Percentiles rank a stretch among this genome's conserved stretches.
phyloP scores from a whole-genome alignment of 1,140 invertebrate genomes.

The Drosophila elegans region DNA sequence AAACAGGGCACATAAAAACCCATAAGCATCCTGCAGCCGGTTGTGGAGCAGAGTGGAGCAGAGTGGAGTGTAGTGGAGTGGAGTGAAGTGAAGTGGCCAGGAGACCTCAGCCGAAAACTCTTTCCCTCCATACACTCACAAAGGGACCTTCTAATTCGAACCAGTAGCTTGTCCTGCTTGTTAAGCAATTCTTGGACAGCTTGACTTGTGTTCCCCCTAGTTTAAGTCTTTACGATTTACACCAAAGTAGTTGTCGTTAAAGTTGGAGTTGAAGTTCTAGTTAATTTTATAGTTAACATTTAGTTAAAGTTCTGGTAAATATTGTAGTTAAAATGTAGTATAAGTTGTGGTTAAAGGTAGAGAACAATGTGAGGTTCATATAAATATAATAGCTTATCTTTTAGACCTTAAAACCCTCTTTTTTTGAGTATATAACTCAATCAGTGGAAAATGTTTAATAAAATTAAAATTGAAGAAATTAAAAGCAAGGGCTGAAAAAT shows the following conservation, averaged over 20 bases:
- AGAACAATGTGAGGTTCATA: not conserved
- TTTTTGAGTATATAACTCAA: no score
- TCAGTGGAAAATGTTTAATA: no score
- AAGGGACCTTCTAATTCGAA: slow-evolving; percentile 16
- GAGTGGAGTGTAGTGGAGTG: slow-evolving; percentile 4
- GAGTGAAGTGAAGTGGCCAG: slow-evolving; percentile 9
- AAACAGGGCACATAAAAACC: slow-evolving; percentile 80
- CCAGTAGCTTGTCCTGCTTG: slow-evolving; percentile 32
- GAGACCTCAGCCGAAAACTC: slow-evolving; percentile 24
- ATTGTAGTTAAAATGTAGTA: not conserved
- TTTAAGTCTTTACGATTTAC: slow-evolving; percentile 14
- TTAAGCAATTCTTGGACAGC: slow-evolving; percentile 19
- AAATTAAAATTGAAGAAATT: no score
- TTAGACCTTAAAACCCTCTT: no score
- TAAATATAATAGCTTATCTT: no score
- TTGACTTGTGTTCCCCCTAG: not conserved
- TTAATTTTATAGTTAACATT: not conserved
- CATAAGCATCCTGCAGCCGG: slow-evolving; percentile 61
- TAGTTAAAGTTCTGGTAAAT: not conserved
- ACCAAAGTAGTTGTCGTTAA: not conserved
- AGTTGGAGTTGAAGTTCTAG: not conserved
- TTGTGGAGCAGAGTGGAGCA: slow-evolving; percentile 7
- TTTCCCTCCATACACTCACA: slow-evolving; percentile 11
- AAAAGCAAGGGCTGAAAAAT: no score
- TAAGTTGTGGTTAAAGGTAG: not conserved